Conservation (phyloP, 2,888 invertebrate species). For the Cylindroiulus punctatus region DNA sequence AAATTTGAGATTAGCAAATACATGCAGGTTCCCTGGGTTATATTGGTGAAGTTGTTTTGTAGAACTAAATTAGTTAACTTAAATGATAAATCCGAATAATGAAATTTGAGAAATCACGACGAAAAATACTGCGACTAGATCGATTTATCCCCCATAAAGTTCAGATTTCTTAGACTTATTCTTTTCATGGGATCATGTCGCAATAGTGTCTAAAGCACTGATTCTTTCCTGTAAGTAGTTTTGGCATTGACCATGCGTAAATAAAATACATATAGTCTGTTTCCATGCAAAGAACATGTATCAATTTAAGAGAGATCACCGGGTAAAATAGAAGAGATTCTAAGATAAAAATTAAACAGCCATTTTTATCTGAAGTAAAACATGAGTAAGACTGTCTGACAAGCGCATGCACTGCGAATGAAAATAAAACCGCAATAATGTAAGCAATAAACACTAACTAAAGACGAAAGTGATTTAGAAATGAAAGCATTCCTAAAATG, state of each 20-base stretch:
- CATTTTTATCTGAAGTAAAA: no score
- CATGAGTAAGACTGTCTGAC: background rate
- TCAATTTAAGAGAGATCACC: constrained; percentile 28
- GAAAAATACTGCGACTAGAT: background rate
- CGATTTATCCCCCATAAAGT: background rate
- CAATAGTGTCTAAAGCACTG: background rate
- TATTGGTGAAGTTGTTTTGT: no score
- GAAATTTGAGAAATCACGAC: background rate
- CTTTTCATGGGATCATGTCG: background rate
- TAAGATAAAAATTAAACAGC: background rate
- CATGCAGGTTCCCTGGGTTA: no score
- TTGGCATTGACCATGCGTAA: constrained; percentile 1
- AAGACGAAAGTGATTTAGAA: background rate
- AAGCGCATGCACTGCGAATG: background rate
- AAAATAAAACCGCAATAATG: background rate
- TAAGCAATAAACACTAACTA: background rate
- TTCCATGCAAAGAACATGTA: background rate
- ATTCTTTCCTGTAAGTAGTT: background rate
- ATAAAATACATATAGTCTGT: background rate
- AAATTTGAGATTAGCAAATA: no score
- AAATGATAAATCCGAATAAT: background rate
- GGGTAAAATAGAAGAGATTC: constrained; percentile 1
- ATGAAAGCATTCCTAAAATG: background rate
- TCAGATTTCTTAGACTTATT: background rate
- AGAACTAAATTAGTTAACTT: no score